Percentiles rank a stretch among this genome's conserved stretches.
phyloP scores from a whole-genome alignment of 2,113 vertebrate species.

The Scortum barcoo region DNA sequence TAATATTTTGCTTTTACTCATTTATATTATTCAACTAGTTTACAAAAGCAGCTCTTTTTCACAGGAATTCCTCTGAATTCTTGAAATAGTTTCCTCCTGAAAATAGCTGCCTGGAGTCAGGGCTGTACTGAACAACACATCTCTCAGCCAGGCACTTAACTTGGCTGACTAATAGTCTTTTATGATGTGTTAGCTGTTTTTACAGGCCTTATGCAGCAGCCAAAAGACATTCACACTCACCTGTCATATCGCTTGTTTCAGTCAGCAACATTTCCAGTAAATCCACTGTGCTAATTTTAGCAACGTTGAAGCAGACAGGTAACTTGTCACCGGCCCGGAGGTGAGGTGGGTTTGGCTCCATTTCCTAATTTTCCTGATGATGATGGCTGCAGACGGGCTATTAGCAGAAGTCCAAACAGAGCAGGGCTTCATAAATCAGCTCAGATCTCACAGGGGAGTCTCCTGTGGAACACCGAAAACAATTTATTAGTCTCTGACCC shows the following conservation, averaged over 20 bases:
- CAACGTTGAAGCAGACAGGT: slow-evolving; percentile 1
- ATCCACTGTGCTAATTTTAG: slow-evolving; percentile 8
- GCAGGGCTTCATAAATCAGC: slow-evolving; percentile 27
- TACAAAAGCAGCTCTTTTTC: not conserved
- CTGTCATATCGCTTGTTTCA: slow-evolving; percentile 2
- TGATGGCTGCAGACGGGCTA: slow-evolving; percentile 9
- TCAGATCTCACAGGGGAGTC: slow-evolving; percentile 61
- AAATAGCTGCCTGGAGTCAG: slow-evolving; percentile 24
- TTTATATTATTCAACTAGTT: not conserved
- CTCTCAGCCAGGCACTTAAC: slow-evolving; percentile 32
- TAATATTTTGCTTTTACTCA: not conserved
- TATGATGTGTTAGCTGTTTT: slow-evolving; percentile 59
- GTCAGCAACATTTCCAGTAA: slow-evolving; percentile 39
- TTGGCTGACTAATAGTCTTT: slow-evolving; percentile 36
- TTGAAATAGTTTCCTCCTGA: slow-evolving; percentile 44
- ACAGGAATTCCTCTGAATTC: slow-evolving; percentile 32
- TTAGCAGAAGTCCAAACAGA: slow-evolving; percentile 52
- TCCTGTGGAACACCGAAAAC: slow-evolving; percentile 31
- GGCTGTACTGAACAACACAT: slow-evolving; percentile 38
- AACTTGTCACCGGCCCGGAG: slow-evolving; percentile 10
- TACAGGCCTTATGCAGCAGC: slow-evolving; percentile 34
- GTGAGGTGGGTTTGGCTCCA: not conserved
- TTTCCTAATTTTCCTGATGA: slow-evolving; percentile 30
- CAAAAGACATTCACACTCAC: slow-evolving; percentile 39
- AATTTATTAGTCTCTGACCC: slow-evolving; percentile 56